phyloP scores from a whole-genome alignment of 1,140 invertebrate genomes.

The Bombus superbus region DNA sequence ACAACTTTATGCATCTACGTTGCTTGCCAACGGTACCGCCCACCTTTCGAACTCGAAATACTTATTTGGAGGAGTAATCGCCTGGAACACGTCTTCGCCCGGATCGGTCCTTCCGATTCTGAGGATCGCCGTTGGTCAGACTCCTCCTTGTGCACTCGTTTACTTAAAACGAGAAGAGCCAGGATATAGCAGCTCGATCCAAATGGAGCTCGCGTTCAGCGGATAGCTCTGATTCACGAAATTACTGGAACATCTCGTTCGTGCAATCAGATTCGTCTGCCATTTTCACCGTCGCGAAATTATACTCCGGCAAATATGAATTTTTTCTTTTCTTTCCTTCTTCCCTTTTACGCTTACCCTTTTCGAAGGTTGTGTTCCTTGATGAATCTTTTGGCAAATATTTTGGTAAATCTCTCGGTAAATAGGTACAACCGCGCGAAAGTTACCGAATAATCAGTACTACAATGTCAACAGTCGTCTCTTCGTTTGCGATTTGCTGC shows the following conservation, averaged over 20 bases:
- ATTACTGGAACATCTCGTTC: background rate
- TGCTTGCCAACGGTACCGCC: slow-evolving; percentile 65
- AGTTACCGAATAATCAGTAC: too few species aligned
- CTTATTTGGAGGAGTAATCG: slow-evolving; percentile 48
- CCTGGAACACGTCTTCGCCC: slow-evolving; percentile 7
- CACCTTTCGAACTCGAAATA: slow-evolving; percentile 62
- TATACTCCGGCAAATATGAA: background rate
- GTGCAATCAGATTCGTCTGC: background rate
- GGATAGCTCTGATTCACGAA: background rate
- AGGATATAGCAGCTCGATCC: too few species aligned
- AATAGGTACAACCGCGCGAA: too few species aligned
- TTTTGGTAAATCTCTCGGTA: too few species aligned
- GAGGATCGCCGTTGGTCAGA: slow-evolving; percentile 48
- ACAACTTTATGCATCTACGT: slow-evolving; percentile 62
- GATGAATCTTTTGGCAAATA: background rate
- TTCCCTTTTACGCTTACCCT: background rate
- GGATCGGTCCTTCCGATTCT: slow-evolving; percentile 17
- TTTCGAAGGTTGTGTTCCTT: background rate
- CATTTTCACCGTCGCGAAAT: background rate
- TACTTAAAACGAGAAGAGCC: background rate
- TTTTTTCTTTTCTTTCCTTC: background rate
- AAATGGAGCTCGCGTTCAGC: background rate
- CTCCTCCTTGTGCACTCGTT: slow-evolving; percentile 4
- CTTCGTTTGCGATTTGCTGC: too few species aligned
- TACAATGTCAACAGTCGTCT: too few species aligned